Evolutionary conservation across 35 echinoderm and acorn worm genomes (phyloP).

Genomic region (Nesometra sesokonis): DNA sequence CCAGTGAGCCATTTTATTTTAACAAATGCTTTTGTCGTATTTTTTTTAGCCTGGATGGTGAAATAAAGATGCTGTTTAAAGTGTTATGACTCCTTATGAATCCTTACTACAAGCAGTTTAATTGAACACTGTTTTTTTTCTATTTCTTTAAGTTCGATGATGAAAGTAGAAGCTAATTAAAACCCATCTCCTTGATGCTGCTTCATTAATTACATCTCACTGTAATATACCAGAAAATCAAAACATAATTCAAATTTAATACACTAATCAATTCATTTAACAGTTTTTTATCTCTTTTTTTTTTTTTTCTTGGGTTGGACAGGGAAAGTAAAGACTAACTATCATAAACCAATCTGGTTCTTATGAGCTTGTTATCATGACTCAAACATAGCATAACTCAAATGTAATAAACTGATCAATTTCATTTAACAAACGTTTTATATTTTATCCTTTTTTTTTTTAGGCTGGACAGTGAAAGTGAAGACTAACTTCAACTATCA

Average conservation of each 20-base stretch:
- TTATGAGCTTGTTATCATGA: constrained; percentile 67
- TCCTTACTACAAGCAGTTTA: too few relatives aligned
- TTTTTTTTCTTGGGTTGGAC: constrained; percentile 68
- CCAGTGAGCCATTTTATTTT: too few relatives aligned
- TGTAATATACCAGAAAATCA: neutral
- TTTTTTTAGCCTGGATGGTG: too few relatives aligned
- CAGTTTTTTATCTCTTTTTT: neutral
- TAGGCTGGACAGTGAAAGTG: constrained; percentile 95
- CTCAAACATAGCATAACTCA: neutral
- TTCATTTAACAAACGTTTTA: neutral
- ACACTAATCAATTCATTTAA: neutral
- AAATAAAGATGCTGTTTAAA: too few relatives aligned
- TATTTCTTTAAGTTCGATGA: too few relatives aligned
- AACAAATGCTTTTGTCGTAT: too few relatives aligned
- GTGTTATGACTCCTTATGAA: too few relatives aligned
- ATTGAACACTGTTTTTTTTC: too few relatives aligned
- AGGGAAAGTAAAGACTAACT: constrained; percentile 69
- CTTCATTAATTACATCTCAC: too few relatives aligned
- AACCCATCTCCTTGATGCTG: too few relatives aligned
- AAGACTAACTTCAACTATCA: constrained; percentile 76
- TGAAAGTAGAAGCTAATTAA: too few relatives aligned
- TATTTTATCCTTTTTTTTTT: neutral
- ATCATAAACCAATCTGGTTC: constrained; percentile 81
- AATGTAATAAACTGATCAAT: neutral
- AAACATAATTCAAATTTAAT: neutral